Evolutionary conservation across 2,888 invertebrate genomes (phyloP), one percentile per base, ranked within the genome.

Genomic region (Gortyna flavago): DNA sequence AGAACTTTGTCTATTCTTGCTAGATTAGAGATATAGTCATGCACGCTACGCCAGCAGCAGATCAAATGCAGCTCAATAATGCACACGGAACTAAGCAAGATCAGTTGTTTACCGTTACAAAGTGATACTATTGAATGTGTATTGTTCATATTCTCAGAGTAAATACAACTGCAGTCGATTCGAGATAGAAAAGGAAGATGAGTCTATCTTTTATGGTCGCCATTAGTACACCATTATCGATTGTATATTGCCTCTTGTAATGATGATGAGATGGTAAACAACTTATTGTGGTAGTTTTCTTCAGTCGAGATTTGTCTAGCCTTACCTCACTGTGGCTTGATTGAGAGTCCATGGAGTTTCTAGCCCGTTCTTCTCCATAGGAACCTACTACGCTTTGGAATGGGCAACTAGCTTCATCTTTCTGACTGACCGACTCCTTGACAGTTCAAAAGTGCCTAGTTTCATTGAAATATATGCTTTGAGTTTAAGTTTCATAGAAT

Each of bases 191-290:
- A 77, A 72, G 32, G 48, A 72, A 54, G 64, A 77, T 64, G 77
- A n/a, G 72, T 81, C 6, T 85, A 85, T 81, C 68, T 72, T 69
- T 85, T 85, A 84, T 72, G 62, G 51, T 44, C 38, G 13, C 64
- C 66, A 72, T 85, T 85, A 75, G 59, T 79, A 82, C 72, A 61
- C 68, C 66, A 82, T 82, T 85, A 72, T 29, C 29, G 62, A 75
- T 79, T 75, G 64, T 70, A 29, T 74, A 70, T 70, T 70, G 54
- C 71, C 69, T 62, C 78, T 75, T 78, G 62, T 51, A 54, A 61
- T 65, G 35, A 62, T 65, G 74, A 44, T 81, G 70, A 35, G 21
- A 41, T 77, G 13, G 59, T 21, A 75, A 59, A 66, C 59, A 38
- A 64, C 8, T 65, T 18, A 32, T 48, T 64, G n/a, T 32, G 16